Evolutionary conservation across 2,113 vertebrate species (phyloP), one percentile per base, ranked within the genome.

Genomic region (Amphiprion ocellaris): DNA sequence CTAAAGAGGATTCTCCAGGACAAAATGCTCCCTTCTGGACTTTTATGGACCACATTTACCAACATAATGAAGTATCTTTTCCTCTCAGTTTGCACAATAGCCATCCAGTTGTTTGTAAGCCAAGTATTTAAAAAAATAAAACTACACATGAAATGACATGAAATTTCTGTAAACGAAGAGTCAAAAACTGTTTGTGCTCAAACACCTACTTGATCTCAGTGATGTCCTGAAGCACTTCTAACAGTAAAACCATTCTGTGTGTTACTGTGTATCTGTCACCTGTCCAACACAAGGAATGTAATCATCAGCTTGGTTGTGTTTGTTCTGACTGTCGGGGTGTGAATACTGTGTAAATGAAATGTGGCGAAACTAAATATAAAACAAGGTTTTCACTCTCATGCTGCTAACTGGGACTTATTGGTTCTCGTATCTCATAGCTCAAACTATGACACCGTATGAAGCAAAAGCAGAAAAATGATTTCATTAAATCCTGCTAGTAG

Each of bases 61-160:
- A 41, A 50, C 23, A 41, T 12, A 9, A 46, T 56, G 37, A 69
- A 75, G 47, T 46, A 52, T 56, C 1, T 19, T 47, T 63, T 16
- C 30, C 16, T 71, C 0, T 67, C 37, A 53, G 49, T 60, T 46
- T 30, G 78, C 82, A 69, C 59, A 61, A 79, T 33, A 87, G 68
- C 80, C 76, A 82, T 69, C 59, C 60, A 61, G 33, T 65, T 69
- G 41, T 76, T 84, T 69, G 63, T 53, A 83, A 79, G 87, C 87
- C 78, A 88, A 78, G 87, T 82, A 81, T 79, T 77, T 66, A 66
- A 73, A 61, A 63, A 49, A 66, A 15, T 4, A 41, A 14, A 64
- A 55, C 3, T 33, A 50, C 19, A 28, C 56, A 58, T 7, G 11
- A 73, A 73, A 70, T 24, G 72, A 75, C 10, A 61, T 67, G 39